Evolutionary conservation across 2,888 invertebrate species (phyloP).

Genomic region (Anorthoa munda): DNA sequence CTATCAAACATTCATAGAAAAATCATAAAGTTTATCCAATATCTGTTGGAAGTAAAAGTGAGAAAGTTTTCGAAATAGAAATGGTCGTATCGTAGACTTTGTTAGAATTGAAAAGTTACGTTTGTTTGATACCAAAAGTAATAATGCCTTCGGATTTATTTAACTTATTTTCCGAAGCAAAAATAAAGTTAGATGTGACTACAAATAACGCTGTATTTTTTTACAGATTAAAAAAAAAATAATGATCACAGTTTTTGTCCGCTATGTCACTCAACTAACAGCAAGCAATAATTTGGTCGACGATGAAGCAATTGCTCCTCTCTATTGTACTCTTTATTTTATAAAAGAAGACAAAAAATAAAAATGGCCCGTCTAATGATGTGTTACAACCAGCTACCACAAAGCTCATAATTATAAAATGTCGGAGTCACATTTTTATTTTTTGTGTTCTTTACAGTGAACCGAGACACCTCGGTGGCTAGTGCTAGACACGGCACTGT

Average conservation of each 20-base stretch:
- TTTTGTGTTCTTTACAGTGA: neutral
- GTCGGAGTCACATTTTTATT: constrained; percentile 3
- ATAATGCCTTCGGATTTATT: constrained; percentile 30
- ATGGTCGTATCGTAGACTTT: constrained; percentile 28
- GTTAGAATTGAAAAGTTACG: constrained; percentile 51
- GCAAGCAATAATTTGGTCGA: neutral
- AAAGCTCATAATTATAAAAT: constrained; percentile 33
- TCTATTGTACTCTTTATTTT: neutral
- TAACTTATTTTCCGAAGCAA: constrained; percentile 19
- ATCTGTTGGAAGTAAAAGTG: constrained; percentile 31
- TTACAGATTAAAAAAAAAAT: neutral
- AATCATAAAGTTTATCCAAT: constrained; percentile 58
- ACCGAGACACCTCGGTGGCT: neutral
- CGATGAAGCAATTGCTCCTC: neutral
- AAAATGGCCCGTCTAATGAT: constrained; percentile 13
- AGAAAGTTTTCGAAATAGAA: constrained; percentile 39
- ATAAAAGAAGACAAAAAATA: neutral
- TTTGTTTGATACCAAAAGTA: constrained; percentile 33
- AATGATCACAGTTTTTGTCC: rapidly evolving
- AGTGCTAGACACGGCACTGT: neutral
- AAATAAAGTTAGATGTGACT: constrained; percentile 19
- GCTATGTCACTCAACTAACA: neutral
- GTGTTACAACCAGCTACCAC: constrained; percentile 4
- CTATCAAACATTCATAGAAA: constrained; percentile 63
- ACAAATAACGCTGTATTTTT: neutral